A percentile compares a stretch with the other conserved stretches of the same genome.
phyloP scores from a whole-genome alignment of 2,888 invertebrate species.

The Pachymerium ferrugineum region DNA sequence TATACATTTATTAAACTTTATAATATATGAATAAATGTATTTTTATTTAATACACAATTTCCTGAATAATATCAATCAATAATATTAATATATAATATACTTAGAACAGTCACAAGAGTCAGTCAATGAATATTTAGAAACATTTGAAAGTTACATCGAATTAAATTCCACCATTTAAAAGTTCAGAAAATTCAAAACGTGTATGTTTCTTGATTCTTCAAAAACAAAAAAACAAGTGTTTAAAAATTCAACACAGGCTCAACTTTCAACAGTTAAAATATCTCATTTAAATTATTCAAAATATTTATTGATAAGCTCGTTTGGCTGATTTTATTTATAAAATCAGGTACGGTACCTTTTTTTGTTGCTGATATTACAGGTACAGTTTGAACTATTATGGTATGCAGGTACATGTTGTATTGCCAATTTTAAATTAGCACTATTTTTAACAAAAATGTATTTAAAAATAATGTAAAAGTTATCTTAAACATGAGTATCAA shows the following conservation, averaged over 20 bases:
- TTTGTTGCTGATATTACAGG: not conserved
- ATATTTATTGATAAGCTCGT: not conserved
- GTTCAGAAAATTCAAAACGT: not conserved
- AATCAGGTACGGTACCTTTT: not conserved
- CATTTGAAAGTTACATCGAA: not conserved
- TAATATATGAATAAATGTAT: not conserved
- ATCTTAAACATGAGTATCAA: not conserved
- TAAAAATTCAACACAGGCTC: not conserved
- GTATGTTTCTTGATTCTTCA: not conserved
- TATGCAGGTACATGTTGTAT: not conserved
- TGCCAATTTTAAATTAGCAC: too few relatives aligned
- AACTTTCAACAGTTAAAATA: not conserved
- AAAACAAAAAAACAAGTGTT: not conserved
- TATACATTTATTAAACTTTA: too few relatives aligned
- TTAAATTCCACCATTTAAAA: not conserved
- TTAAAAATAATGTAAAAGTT: not conserved
- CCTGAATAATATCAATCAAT: too few relatives aligned
- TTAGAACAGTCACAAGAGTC: constrained; percentile 1
- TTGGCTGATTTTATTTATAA: too few relatives aligned
- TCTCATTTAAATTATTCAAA: not conserved
- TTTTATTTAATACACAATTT: not conserved
- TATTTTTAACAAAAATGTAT: not conserved
- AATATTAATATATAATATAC: not conserved
- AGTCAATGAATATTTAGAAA: not conserved
- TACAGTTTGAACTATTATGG: too few relatives aligned